These are phyloP conservation scores for Drosophila persimilis DNA, from an alignment of 1,140 invertebrate genomes.

Conservation along the genomic window DNA sequence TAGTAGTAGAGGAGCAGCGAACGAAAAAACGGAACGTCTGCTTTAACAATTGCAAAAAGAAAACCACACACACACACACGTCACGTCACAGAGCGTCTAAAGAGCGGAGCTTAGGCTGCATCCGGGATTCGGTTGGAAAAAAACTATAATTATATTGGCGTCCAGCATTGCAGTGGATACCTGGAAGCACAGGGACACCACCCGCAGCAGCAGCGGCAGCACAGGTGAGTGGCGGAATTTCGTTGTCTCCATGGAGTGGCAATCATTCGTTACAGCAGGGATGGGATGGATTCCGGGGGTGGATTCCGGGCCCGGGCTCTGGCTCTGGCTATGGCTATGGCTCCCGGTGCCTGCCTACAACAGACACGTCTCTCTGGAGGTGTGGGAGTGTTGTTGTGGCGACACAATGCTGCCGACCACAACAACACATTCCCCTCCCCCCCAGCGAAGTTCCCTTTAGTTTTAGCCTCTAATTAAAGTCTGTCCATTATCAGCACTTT, in stretches of 20 bases:
- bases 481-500: slow-evolving; percentile 24
- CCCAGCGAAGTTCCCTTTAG: slow-evolving; percentile 6
- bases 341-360: neutral
- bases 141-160: slow-evolving; percentile 33
- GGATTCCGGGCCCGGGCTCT: slow-evolving; percentile 24
- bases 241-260: slow-evolving; percentile 41
- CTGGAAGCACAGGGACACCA: slow-evolving; percentile 13
- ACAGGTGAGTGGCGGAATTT: slow-evolving; percentile 60
- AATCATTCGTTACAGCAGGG: slow-evolving; percentile 38
- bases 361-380: neutral
- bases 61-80: slow-evolving; percentile 25
- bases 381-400: slow-evolving; percentile 1
- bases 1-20: slow-evolving; percentile 39
- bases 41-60: slow-evolving; percentile 19
- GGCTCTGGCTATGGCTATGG: neutral
- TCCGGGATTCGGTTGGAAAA: slow-evolving; percentile 23
- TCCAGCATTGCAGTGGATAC: slow-evolving; percentile 17
- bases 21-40: slow-evolving; percentile 27
- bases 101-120: slow-evolving; percentile 8
- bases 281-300: slow-evolving; percentile 18
- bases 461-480: slow-evolving; percentile 16
- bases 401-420: neutral
- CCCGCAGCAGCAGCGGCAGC: slow-evolving; percentile 23
- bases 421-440: slow-evolving; percentile 1
- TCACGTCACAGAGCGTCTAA: neutral